Base-by-base conservation (phyloP, 1,140 invertebrate genomes). In the Euschistus heros region DNA sequence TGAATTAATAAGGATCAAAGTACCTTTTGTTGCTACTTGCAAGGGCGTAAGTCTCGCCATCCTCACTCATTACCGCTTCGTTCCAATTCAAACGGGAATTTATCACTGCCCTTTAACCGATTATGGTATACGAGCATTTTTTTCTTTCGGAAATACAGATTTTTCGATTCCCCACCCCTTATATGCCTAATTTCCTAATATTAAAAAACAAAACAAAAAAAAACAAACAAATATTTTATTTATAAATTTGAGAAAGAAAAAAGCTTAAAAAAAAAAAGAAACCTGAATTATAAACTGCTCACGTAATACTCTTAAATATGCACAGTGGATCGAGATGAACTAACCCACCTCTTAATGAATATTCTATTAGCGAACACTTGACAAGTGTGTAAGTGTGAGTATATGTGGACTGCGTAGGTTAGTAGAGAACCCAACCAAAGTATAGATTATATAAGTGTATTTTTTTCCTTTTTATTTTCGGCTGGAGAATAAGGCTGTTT, bases 401-500 rank as follows among this genome's bases (percentile, higher is more conserved):
- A 37, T 13, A 37, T 13, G 33, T 37, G 33, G 33, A 37, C 33
- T 37, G 33, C 33, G 33, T 37, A 37, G 33, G 33, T 37, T 37
- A 37, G 4, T 37, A 37, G 33, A 37, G 33, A 37, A 6, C 33
- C 33, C 33, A 57, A 57, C 54, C 54, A 57, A 57, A 57, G 54
- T 26, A 24, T 57, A 57, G 54, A 18, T 22, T 57, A 57, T 57
- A 18, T 57, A 57, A 50, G 47, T 14, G 47, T 18, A 50, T 20
- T 57, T 6, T 13, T 54, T 24, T 24, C 13, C 20, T 24, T 57
- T 57, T 22, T 27, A 1, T 17, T 5, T 57, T 24, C 26, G 54
- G 18, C 24, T 57, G 24, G 54, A 57, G 54, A 24, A 57, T 57
- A 57, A 57, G 54, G 54, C 54, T 57, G 54, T 57, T 57, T n/a